Evolutionary conservation across 2,888 invertebrate genomes (phyloP).

Genomic region (Thalpophila matura): DNA sequence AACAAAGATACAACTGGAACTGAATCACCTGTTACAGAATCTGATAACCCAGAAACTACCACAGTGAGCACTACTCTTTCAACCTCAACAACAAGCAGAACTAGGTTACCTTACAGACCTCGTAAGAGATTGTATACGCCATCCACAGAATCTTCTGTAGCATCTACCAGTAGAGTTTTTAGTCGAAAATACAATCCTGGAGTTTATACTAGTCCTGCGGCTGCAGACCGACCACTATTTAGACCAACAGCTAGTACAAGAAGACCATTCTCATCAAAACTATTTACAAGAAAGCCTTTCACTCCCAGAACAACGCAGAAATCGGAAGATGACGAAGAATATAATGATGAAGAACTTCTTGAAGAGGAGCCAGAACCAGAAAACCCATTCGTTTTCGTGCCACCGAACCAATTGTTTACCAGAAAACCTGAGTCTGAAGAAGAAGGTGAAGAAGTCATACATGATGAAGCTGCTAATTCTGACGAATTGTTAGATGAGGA

Average conservation of each 20-base stretch:
- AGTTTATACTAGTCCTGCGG: constrained; percentile 85
- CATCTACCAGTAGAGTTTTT: constrained; percentile 83
- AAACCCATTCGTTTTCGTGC: constrained; percentile 83
- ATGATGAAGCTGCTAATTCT: constrained; percentile 54
- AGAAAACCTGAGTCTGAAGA: constrained; percentile 78
- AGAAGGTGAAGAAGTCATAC: constrained; percentile 61
- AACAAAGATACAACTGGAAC: constrained; percentile 59
- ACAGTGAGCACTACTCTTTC: constrained; percentile 75
- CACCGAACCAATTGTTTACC: constrained; percentile 83
- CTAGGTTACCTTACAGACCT: constrained; percentile 84
- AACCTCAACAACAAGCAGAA: constrained; percentile 70
- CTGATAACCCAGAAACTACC: constrained; percentile 72
- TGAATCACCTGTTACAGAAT: constrained; percentile 62
- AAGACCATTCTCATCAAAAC: constrained; percentile 80
- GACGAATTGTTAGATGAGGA: constrained; percentile 71
- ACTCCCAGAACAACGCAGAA: constrained; percentile 83
- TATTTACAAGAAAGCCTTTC: constrained; percentile 83
- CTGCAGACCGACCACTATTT: constrained; percentile 77
- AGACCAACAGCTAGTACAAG: constrained; percentile 73
- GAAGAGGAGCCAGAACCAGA: constrained; percentile 79
- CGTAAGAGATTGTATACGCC: constrained; percentile 82
- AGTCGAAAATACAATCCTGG: constrained; percentile 88
- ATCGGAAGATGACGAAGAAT: constrained; percentile 80
- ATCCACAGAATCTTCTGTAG: constrained; percentile 80
- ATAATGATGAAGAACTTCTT: constrained; percentile 79